Base-by-base conservation (phyloP, 2,888 invertebrate genomes). In the Shargacucullia verbasci region DNA sequence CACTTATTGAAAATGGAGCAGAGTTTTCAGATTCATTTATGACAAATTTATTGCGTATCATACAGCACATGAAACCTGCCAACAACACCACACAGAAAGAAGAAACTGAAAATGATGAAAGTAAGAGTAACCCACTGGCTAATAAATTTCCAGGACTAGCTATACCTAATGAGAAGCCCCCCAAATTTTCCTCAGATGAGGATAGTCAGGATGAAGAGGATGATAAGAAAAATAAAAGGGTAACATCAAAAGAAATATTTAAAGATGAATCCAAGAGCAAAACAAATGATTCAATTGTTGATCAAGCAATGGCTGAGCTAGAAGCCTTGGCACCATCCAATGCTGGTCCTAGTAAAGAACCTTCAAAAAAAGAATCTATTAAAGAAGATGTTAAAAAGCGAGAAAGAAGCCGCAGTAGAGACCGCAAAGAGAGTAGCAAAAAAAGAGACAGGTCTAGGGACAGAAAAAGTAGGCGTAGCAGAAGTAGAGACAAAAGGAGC, bases 1-100 rank as follows among this genome's bases (percentile, higher is more conserved):
- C 97, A 0, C 93, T 99, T 5, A 83, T 96, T 0, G 97, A 99
- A 87, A 98, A 99, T 96, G 99, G 98, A 33, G 99, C 99, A 0
- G 98, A 99, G 88, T 99, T 99, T 90, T 97, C 98, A 0, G 99
- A 99, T 84, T 99, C 99, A 0, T 97, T 99, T 78, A 96, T 98
- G 74, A 97, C 98, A 1, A 99, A 99, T 88, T 94, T 99, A 33
- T 95, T 99, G 27, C 96, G 99, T 54, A 97, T 99, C 49, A 99
- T 99, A 65, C 98, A 99, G 79, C 98, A 98, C 80, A 99, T 99
- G 99, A 97, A 97, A 85, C 97, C 97, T 5, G 85, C 82, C 0
- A 89, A 81, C 29, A 85, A 83, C 44, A 86, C 86, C 35, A 31
- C 72, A 14, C 82, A 86, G 31, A 73, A 77, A 48, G 71, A 59